Evolutionary conservation across 2,797 vertebrate genomes (phyloP).

Genomic region (Triplophysa yarkandensis): DNA sequence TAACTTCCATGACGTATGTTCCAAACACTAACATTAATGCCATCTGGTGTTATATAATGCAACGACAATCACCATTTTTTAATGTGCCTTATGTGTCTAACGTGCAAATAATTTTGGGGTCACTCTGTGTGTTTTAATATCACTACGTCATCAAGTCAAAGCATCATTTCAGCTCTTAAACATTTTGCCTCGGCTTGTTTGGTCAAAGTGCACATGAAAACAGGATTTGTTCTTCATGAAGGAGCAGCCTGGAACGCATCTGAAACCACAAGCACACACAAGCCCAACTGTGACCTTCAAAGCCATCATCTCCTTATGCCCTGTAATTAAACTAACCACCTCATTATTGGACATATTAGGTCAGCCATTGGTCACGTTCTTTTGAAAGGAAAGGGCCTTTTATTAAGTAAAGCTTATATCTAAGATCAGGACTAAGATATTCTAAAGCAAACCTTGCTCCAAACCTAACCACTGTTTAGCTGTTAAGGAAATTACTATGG

Average conservation of each 20-base stretch:
- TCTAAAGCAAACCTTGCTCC: slow-evolving; percentile 4
- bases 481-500: no score
- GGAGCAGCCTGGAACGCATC: slow-evolving; percentile 65
- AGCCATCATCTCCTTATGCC: slow-evolving; percentile 44
- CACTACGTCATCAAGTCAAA: neutral
- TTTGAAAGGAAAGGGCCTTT: slow-evolving; percentile 34
- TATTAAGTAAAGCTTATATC: slow-evolving; percentile 34
- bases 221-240: slow-evolving; percentile 20
- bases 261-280: slow-evolving; percentile 69
- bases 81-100: no score
- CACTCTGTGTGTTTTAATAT: neutral
- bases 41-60: neutral
- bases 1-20: no score
- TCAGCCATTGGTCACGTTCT: slow-evolving; percentile 22
- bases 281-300: slow-evolving; percentile 42
- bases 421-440: slow-evolving; percentile 19
- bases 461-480: neutral
- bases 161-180: neutral
- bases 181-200: slow-evolving; percentile 3
- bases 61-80: neutral
- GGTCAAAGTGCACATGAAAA: slow-evolving; percentile 10
- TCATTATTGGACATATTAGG: slow-evolving; percentile 47
- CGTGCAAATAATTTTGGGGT: neutral
- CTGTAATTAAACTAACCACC: slow-evolving; percentile 57
- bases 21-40: no score